phyloP scores from a whole-genome alignment of 2,888 invertebrate species.

The Papilio elwesi region DNA sequence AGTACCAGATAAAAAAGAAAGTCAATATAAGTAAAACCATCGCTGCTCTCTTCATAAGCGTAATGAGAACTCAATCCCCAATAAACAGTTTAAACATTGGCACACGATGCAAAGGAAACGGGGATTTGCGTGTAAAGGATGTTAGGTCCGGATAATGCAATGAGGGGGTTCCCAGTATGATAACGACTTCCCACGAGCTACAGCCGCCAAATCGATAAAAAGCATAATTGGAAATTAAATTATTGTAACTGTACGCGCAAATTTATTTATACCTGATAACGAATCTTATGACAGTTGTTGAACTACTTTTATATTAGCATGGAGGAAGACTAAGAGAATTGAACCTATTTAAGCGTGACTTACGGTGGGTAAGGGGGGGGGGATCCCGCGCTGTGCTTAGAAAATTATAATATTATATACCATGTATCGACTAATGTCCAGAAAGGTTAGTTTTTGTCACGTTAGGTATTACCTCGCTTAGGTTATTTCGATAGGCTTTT shows the following conservation, averaged over 20 bases:
- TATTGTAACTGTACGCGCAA: not conserved
- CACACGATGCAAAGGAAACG: conserved; percentile 43
- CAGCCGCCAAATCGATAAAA: not conserved
- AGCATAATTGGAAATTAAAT: conserved; percentile 14
- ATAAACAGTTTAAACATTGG: conserved; percentile 25
- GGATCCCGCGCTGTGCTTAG: too few relatives aligned
- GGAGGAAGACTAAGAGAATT: not conserved
- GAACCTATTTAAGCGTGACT: too few relatives aligned
- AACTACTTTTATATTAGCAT: not conserved
- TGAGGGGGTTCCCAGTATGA: conserved; percentile 33
- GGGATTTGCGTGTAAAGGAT: conserved; percentile 45
- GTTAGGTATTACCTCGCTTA: too few relatives aligned
- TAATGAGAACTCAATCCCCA: not conserved
- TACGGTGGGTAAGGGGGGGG: too few relatives aligned
- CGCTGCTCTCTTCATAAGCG: too few relatives aligned
- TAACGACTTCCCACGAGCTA: conserved; percentile 31
- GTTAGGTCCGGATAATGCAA: conserved; percentile 53
- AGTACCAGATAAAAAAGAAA: too few relatives aligned
- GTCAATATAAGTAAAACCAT: too few relatives aligned
- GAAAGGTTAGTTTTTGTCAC: too few relatives aligned
- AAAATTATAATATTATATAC: too few relatives aligned
- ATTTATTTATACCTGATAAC: conserved; percentile 2
- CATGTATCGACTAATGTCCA: too few relatives aligned
- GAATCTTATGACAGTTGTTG: not conserved
- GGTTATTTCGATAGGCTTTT: too few relatives aligned